Base-by-base conservation (phyloP, 2,888 invertebrate species). In the Aricia artaxerxes region DNA sequence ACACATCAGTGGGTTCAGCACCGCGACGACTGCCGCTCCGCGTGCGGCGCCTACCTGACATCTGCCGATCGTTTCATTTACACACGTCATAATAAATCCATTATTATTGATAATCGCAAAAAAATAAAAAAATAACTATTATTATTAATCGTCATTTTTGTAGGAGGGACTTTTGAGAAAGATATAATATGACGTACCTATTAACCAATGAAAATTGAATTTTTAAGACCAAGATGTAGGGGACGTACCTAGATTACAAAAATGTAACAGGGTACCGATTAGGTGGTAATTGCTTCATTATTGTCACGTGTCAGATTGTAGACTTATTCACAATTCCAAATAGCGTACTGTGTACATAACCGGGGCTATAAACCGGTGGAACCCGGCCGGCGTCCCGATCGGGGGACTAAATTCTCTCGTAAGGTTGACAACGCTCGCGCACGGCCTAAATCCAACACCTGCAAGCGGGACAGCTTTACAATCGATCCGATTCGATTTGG, bases 1-100 rank as follows among this genome's bases (percentile, higher is more conserved):
- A 64, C 64, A 64, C 64, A 24, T 31, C 64, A 64, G 64, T 64
- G 64, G 35, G 69, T 69, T 35, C 35, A 69, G 11, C 69, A 69
- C 64, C 35, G 35, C 24, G 9, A 31, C 64, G 31, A 2, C 64
- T 31, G 64, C 3, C 44, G 44, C 2, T 2, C 44, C 44, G 44
- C 44, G 44, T 9, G 44, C 9, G 44, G 44, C 9, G 44, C 44
- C 44, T 44, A 9, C 44, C 40, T 7, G 40, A 44, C 40, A 44
- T 44, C 40, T 44, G 40, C 40, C 40, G 40, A 44, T 44, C 40
- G 40, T 44, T 5, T 5, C 7, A 44, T 44, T 9, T 24, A 24
- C 24, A 24, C 24, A 24, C 24, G 24, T 24, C 24, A 24, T 24
- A 24, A 24, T 24, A 24, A 0, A 24, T 24, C 24, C 24, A 24